Conservation (phyloP, 2,797 vertebrate species). For the Emys orbicularis region DNA sequence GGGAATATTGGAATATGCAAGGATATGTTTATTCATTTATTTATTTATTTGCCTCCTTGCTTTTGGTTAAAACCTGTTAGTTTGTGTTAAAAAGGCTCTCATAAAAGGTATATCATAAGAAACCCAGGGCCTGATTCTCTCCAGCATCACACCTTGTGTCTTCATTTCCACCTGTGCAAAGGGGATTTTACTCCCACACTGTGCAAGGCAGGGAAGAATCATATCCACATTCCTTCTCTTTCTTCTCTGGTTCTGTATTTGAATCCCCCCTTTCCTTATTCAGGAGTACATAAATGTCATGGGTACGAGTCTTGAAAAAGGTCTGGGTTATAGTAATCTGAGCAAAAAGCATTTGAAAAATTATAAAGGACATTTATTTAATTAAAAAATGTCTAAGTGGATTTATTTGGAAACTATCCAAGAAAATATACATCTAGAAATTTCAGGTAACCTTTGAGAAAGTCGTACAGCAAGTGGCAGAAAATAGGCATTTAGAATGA, state of each 20-base stretch:
- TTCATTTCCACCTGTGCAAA: neutral
- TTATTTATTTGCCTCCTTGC: neutral
- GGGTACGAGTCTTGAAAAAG: constrained; percentile 1
- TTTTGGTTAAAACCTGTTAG: neutral
- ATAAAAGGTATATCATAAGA: neutral
- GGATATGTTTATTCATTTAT: neutral
- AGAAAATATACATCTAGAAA: constrained; percentile 22
- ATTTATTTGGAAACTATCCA: constrained; percentile 31
- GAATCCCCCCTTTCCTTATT: neutral
- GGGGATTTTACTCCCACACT: neutral
- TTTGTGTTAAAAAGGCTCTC: neutral
- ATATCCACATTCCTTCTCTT: neutral
- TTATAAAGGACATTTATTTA: constrained; percentile 17
- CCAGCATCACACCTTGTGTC: neutral
- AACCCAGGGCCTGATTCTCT: neutral
- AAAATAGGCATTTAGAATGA: neutral
- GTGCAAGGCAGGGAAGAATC: neutral
- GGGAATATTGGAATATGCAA: neutral
- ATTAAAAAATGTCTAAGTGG: neutral
- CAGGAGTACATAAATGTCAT: neutral
- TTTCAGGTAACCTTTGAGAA: constrained; percentile 2
- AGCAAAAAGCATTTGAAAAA: constrained; percentile 8
- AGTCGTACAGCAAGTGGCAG: neutral
- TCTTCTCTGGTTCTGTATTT: neutral
- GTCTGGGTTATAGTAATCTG: constrained; percentile 6